Percentiles rank a stretch among this genome's conserved stretches.
Evolutionary conservation across 2,888 invertebrate species (phyloP).

Genomic region (Hypolimnas misippus): DNA sequence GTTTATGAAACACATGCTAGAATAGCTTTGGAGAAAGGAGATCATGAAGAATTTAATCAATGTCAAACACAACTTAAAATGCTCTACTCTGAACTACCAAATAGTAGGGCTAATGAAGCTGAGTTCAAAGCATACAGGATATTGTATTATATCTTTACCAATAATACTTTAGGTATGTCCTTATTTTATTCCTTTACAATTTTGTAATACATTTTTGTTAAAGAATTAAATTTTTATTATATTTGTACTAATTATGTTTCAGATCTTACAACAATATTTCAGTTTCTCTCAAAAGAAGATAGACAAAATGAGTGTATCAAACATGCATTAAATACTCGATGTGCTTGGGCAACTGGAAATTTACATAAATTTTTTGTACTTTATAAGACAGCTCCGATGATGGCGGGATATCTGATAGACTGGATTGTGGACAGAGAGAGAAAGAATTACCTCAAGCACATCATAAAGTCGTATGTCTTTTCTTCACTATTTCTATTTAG

Average conservation of each 20-base stretch:
- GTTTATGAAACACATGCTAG: conserved; percentile 99
- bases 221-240: conserved; percentile 34
- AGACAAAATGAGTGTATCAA: conserved; percentile 91
- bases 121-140: conserved; percentile 99
- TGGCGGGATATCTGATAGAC: conserved; percentile 98
- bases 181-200: no score
- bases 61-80: conserved; percentile 99
- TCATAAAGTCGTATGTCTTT: conserved; percentile 98
- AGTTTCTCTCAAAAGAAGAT: conserved; percentile 90
- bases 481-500: conserved; percentile 25
- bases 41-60: conserved; percentile 99
- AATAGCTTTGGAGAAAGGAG: conserved; percentile 98
- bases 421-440: conserved; percentile 99
- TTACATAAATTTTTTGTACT: conserved; percentile 96
- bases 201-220: no score
- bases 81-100: conserved; percentile 93
- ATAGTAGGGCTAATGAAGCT: conserved; percentile 87
- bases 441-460: conserved; percentile 94
- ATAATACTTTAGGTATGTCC: conserved; percentile 94
- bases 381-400: conserved; percentile 94
- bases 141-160: conserved; percentile 98
- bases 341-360: conserved; percentile 97
- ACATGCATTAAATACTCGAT: conserved; percentile 94
- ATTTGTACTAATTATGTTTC: conserved; percentile 54
- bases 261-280: conserved; percentile 97